Evolutionary conservation across 2,113 vertebrate genomes (phyloP).

Genomic region (Phalacrocorax carbo): DNA sequence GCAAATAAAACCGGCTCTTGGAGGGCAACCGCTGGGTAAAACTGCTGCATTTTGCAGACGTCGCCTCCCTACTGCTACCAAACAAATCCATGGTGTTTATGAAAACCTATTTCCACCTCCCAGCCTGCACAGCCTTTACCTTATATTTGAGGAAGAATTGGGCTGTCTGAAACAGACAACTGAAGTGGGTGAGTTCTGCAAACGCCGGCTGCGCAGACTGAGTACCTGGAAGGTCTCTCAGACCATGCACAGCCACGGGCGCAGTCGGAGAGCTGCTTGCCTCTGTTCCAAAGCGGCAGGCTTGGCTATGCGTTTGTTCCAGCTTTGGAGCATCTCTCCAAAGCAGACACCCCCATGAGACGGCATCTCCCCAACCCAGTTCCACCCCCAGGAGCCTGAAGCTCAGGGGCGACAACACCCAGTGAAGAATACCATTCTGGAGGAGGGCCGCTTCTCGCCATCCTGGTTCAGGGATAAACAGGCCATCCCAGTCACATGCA

Average conservation of each 20-base stretch:
- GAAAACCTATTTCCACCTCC: background rate
- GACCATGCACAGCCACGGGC: background rate
- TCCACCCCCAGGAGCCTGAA: background rate
- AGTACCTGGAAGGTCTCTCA: background rate
- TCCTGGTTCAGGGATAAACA: accelerated
- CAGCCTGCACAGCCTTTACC: background rate
- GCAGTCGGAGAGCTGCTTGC: too few species aligned
- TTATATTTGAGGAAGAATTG: background rate
- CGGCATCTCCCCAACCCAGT: background rate
- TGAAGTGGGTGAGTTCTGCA: background rate
- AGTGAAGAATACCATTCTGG: background rate
- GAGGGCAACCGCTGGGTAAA: background rate
- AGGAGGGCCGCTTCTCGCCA: background rate
- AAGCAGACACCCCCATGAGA: background rate
- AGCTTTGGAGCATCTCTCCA: background rate
- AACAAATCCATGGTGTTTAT: background rate
- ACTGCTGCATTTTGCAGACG: background rate
- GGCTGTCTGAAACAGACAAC: background rate
- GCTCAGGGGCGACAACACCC: background rate
- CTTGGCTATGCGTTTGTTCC: background rate
- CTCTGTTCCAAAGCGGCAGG: too few species aligned
- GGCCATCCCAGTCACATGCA: accelerated
- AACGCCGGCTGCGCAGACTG: background rate
- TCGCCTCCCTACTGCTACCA: background rate
- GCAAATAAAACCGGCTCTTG: background rate